Conservation (phyloP, 2,888 invertebrate species). For the Coelinius sp. region DNA sequence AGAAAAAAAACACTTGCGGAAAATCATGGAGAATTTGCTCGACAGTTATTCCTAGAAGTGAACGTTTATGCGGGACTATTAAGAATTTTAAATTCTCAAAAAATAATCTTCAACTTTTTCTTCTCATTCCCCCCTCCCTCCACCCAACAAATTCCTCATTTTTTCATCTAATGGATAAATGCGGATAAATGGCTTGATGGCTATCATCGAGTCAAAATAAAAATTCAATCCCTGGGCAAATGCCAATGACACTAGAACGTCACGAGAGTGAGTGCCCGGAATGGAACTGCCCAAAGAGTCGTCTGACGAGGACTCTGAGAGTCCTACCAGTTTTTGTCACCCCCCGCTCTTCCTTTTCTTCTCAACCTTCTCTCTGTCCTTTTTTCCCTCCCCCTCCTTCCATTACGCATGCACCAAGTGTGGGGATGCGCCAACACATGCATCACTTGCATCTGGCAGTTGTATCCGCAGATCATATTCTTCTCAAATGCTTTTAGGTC, state of each 20-base stretch:
- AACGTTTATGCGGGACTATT: slow-evolving; percentile 7
- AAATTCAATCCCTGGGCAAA: slow-evolving; percentile 18
- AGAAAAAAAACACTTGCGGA: slow-evolving; percentile 29
- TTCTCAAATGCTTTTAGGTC: background rate
- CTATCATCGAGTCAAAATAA: slow-evolving; percentile 11
- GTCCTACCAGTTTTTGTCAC: slow-evolving; percentile 54
- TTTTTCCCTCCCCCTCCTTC: slow-evolving; percentile 19
- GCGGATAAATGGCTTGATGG: background rate
- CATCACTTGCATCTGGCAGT: background rate
- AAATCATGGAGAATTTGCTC: slow-evolving; percentile 36
- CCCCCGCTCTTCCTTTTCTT: slow-evolving; percentile 37
- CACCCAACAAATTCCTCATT: background rate
- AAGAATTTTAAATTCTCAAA: background rate
- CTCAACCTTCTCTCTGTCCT: slow-evolving; percentile 21
- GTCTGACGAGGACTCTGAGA: slow-evolving; percentile 44
- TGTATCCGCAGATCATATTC: slow-evolving; percentile 26
- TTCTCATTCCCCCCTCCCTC: too few relatives aligned
- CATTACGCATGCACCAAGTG: slow-evolving; percentile 54
- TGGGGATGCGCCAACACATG: slow-evolving; percentile 40
- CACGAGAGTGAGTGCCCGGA: slow-evolving; percentile 15
- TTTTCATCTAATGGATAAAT: background rate
- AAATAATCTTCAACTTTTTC: too few relatives aligned
- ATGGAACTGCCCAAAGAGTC: slow-evolving; percentile 23
- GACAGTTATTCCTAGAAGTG: slow-evolving; percentile 32
- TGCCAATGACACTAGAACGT: slow-evolving; percentile 30